These are phyloP conservation scores for Caenorhabditis sinica DNA, from an alignment of 2,888 invertebrate species.

Conservation along the genomic window DNA sequence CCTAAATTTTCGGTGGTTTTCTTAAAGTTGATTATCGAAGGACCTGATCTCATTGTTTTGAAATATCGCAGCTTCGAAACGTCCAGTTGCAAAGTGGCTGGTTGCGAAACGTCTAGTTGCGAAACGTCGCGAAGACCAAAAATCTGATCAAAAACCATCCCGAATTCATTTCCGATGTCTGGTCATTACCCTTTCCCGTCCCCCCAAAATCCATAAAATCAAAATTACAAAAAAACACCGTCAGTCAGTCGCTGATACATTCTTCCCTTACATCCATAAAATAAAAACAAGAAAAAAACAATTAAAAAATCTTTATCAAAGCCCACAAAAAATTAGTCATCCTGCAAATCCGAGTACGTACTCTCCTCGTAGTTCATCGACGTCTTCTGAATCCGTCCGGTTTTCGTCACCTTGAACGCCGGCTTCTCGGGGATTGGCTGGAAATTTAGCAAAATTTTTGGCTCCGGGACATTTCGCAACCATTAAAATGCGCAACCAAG, in stretches of 20 bases:
- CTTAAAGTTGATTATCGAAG: no score
- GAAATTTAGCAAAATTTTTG: neutral
- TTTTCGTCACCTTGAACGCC: slow-evolving; percentile 10
- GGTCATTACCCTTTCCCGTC: neutral
- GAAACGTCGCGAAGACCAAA: no score
- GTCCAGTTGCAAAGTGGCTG: no score
- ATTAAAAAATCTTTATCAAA: slow-evolving; percentile 2
- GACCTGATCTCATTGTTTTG: no score
- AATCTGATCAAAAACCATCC: neutral
- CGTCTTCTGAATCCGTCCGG: slow-evolving; percentile 38
- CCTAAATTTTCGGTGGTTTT: no score
- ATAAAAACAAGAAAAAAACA: neutral
- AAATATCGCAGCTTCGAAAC: no score
- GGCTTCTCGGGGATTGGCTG: slow-evolving; percentile 58
- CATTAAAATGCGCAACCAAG: no score
- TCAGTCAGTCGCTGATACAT: no score
- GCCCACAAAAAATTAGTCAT: neutral
- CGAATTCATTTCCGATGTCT: neutral
- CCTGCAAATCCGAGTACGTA: slow-evolving; percentile 57
- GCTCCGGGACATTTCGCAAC: neutral
- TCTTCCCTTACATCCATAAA: neutral
- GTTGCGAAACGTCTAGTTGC: no score
- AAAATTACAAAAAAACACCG: neutral
- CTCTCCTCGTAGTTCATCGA: slow-evolving; percentile 67
- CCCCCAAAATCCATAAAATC: neutral